Evolutionary conservation across 2,797 vertebrate genomes (phyloP).

Genomic region (Pempheris klunzingeri): DNA sequence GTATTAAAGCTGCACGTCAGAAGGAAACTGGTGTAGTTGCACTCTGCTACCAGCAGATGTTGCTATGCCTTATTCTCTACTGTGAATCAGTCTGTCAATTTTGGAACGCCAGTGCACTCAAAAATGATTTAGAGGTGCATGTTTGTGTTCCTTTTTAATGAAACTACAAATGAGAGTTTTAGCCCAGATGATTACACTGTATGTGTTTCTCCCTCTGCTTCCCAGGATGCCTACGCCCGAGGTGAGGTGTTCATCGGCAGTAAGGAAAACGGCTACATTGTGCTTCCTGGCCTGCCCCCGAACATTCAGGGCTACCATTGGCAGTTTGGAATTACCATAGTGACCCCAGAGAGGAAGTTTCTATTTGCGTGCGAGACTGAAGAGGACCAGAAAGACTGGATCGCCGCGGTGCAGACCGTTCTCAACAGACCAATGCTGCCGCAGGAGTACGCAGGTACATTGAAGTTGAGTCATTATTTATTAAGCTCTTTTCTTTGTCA

Average conservation of each 20-base stretch:
- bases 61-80: background rate
- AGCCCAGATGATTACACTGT: background rate
- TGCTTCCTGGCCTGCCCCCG: constrained; percentile 88
- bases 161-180: background rate
- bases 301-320: constrained; percentile 91
- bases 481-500: background rate
- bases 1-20: constrained; percentile 77
- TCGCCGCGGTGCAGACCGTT: constrained; percentile 89
- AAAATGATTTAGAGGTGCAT: background rate
- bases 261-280: constrained; percentile 91
- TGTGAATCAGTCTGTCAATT: background rate
- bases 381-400: constrained; percentile 91
- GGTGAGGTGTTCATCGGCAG: constrained; percentile 97
- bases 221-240: constrained; percentile 94
- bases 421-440: constrained; percentile 93
- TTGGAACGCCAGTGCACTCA: background rate
- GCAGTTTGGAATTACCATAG: constrained; percentile 94
- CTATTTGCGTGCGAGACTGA: constrained; percentile 93
- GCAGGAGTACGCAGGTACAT: constrained; percentile 94
- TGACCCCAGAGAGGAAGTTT: constrained; percentile 94
- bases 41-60: constrained; percentile 33
- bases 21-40: background rate
- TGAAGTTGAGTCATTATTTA: background rate
- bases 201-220: background rate
- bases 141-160: background rate